Evolutionary conservation across 2,888 invertebrate species (phyloP).

Genomic region (Pheosia tremula): DNA sequence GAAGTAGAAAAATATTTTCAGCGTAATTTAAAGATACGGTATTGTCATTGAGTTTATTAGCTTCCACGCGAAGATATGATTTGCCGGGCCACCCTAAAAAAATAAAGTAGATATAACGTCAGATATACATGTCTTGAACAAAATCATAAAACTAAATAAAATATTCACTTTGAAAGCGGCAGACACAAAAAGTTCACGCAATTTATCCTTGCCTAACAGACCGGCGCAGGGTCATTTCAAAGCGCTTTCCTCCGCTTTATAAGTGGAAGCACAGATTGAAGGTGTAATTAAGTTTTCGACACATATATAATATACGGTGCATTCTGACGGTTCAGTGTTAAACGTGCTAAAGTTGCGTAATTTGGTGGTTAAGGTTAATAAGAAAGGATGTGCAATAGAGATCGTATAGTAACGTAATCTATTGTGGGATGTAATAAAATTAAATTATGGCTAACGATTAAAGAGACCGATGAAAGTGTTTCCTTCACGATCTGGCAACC

Average conservation of each 20-base stretch:
- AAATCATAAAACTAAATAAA: conserved; percentile 20
- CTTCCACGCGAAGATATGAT: background rate
- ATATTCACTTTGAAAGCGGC: conserved; percentile 28
- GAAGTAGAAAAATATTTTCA: background rate
- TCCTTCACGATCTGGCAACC: conserved; percentile 38
- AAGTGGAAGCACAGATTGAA: conserved; percentile 25
- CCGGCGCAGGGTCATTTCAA: conserved; percentile 34
- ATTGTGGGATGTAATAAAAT: conserved; percentile 55
- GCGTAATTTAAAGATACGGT: background rate
- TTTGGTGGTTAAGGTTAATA: conserved; percentile 9
- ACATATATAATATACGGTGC: conserved; percentile 8
- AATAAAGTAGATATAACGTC: conserved; percentile 10
- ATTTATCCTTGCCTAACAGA: conserved; percentile 41
- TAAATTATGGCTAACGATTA: conserved; percentile 43
- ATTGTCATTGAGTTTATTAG: background rate
- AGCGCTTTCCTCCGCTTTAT: conserved; percentile 32
- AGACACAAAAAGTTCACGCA: conserved; percentile 43
- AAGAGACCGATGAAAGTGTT: conserved; percentile 50
- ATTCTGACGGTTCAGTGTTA: background rate
- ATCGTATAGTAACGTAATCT: conserved; percentile 33
- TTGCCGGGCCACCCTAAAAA: too few species aligned
- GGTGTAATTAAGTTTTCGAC: conserved; percentile 28
- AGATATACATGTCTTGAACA: conserved; percentile 20
- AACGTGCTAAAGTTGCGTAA: background rate
- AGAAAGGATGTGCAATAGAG: conserved; percentile 38